Conservation (phyloP, 2,888 invertebrate species). For the Hypolimnas misippus region DNA sequence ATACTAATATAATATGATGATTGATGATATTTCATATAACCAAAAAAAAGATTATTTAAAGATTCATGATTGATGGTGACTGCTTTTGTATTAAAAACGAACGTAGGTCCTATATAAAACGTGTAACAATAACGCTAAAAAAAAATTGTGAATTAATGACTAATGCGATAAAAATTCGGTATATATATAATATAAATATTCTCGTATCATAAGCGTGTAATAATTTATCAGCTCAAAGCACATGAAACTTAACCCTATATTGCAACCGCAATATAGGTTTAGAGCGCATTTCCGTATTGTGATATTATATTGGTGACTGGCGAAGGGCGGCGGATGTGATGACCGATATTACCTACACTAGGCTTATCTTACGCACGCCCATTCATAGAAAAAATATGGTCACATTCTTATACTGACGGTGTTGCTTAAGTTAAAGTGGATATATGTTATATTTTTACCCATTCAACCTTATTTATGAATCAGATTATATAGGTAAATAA, state of each 20-base stretch:
- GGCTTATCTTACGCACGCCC: constrained; percentile 26
- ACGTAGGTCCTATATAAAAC: too few relatives aligned
- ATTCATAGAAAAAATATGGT: constrained; percentile 21
- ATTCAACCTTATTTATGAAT: too few relatives aligned
- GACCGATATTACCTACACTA: constrained; percentile 17
- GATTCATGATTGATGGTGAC: not conserved
- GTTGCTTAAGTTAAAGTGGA: not conserved
- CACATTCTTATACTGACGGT: not conserved
- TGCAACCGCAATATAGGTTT: constrained; percentile 50
- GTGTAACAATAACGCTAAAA: too few relatives aligned
- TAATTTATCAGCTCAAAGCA: constrained; percentile 31
- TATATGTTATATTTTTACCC: too few relatives aligned
- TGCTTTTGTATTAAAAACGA: too few relatives aligned
- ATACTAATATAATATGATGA: not conserved
- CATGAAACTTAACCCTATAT: constrained; percentile 41
- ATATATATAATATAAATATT: not conserved
- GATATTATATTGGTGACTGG: constrained; percentile 56
- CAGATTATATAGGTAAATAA: too few relatives aligned
- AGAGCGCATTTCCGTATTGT: constrained; percentile 61
- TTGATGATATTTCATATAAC: not conserved
- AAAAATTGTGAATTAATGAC: not conserved
- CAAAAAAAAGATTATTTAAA: not conserved
- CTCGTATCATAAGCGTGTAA: not conserved
- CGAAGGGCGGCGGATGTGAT: constrained; percentile 50
- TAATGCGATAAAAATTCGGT: not conserved